Conservation (phyloP, 2,113 vertebrate species). For the Mastomys coucha region DNA sequence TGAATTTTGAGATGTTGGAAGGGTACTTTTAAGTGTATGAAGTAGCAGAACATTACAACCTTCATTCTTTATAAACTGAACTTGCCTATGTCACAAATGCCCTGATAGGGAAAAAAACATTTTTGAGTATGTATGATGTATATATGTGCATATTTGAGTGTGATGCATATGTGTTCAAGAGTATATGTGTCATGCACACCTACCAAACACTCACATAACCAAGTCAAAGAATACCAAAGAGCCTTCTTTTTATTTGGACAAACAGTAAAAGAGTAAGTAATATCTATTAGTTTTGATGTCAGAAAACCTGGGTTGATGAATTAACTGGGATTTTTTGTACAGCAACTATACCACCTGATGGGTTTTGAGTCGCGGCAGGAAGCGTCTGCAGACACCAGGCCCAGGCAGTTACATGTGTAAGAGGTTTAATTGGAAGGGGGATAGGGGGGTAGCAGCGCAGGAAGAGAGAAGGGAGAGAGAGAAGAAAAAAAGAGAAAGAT, state of each 20-base stretch:
- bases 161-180: neutral
- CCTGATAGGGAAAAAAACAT: neutral
- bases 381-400: no score
- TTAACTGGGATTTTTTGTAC: neutral
- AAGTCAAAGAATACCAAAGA: neutral
- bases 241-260: neutral
- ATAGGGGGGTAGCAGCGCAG: no score
- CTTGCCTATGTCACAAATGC: neutral
- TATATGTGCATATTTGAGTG: no score
- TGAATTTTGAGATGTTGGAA: neutral
- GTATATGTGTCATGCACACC: neutral
- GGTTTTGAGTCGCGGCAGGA: no score
- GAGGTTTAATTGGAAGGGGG: no score
- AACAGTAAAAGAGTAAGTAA: neutral
- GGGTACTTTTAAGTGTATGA: neutral
- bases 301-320: neutral
- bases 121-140: neutral
- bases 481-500: no score
- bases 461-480: no score
- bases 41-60: neutral
- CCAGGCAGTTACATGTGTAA: no score
- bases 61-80: neutral
- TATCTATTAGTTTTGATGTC: neutral
- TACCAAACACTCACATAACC: neutral
- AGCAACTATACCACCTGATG: neutral